phyloP scores from a whole-genome alignment of 2,797 vertebrate species.

The Geotria australis region DNA sequence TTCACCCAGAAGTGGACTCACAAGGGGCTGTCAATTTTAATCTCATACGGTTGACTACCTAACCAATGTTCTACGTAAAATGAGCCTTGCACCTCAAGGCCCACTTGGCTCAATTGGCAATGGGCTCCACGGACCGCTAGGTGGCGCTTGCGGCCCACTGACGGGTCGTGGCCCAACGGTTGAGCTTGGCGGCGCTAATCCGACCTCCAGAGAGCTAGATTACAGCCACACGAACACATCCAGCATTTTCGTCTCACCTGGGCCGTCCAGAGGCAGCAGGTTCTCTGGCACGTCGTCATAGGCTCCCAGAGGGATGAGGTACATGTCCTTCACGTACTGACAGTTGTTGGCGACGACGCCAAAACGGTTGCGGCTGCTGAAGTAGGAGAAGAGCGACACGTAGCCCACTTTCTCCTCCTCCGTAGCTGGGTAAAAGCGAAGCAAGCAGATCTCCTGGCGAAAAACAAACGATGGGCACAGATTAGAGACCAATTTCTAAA shows the following conservation, averaged over 20 bases:
- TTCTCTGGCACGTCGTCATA: conserved; percentile 88
- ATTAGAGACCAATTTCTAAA: not conserved
- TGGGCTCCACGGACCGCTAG: too few relatives aligned
- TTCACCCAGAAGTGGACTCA: too few relatives aligned
- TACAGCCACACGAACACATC: not conserved
- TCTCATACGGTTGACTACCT: too few relatives aligned
- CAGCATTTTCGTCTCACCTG: conserved; percentile 27
- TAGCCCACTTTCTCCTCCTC: conserved; percentile 98
- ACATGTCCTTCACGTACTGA: conserved; percentile 96
- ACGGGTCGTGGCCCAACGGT: too few relatives aligned
- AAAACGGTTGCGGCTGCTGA: conserved; percentile 82
- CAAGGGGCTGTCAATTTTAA: too few relatives aligned
- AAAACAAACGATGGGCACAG: not conserved
- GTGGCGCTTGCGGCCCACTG: too few relatives aligned
- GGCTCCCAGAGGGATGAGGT: conserved; percentile 72
- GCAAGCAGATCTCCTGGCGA: conserved; percentile 67
- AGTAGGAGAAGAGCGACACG: conserved; percentile 70
- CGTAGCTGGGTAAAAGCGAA: conserved; percentile 74
- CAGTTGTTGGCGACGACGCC: conserved; percentile 89
- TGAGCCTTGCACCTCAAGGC: too few relatives aligned
- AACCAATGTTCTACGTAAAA: too few relatives aligned
- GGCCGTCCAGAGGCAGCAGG: conserved; percentile 91
- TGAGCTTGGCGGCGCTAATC: too few relatives aligned
- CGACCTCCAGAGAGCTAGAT: too few relatives aligned
- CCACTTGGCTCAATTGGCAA: too few relatives aligned